Evolutionary conservation across 2,888 invertebrate species (phyloP), one percentile per base, ranked within the genome.

Genomic region (Tuta absoluta): DNA sequence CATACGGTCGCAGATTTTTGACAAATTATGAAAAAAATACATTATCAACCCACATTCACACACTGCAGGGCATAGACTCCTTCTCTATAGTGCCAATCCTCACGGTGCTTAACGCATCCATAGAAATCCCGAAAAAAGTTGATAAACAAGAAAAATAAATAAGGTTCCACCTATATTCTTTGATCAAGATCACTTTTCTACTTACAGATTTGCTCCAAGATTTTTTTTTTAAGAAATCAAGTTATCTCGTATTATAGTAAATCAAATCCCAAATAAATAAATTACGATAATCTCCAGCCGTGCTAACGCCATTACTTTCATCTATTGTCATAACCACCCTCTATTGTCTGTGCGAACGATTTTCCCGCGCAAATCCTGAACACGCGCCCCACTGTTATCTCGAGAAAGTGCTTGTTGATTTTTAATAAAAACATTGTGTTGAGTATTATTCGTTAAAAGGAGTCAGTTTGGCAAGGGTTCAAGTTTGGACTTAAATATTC

Each of bases 371-470:
- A 56, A 56, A 56, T 56, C 56, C 56, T 1, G 33, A 17, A 56
- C 56, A 56, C 56, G 56, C 56, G 56, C 56, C 53, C 53, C 38
- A 38, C 19, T 58, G 58, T 58, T 60, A 45, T 60, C 41, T 49
- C 17, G 23, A n/a, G 45, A 24, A 49, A 61, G 49, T 61, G 61
- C 45, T 49, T 49, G 60, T 61, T 49, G 28, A 51, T 53, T 51
- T 64, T 38, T 60, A 60, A 53, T 64, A 53, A 60, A 37, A 57
- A 51, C 11, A 63, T 59, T 59, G 19, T 59, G 37, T 58, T 58
- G 21, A 21, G 58, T 41, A 33, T 56, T 56, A 33, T n/a, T 23
- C 24, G 17, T 17, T 17, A 4, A 45, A 45, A 8, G 45, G 45
- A n/a, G n/a, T 45, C 45, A 4, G 5, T 17, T 7, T 45, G 0